phyloP scores from a whole-genome alignment of 1,140 invertebrate species.

The Apolygus lucorum region DNA sequence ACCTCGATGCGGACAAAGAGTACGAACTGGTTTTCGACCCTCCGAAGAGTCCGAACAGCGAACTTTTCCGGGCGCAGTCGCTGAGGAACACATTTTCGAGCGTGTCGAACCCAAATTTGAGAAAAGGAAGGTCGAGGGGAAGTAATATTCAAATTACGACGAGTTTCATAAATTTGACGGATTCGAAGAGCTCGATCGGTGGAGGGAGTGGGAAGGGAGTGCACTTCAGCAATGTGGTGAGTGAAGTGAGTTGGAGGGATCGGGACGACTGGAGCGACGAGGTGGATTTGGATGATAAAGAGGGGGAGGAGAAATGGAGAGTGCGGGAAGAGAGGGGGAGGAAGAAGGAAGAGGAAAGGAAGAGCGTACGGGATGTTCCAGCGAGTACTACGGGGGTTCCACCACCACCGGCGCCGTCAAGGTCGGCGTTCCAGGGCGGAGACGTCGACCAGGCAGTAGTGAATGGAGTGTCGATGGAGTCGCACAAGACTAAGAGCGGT shows the following conservation, averaged over 20 bases:
- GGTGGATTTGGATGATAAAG: constrained; percentile 26
- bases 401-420: constrained; percentile 1
- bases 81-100: constrained; percentile 30
- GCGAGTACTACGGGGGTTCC: not conserved
- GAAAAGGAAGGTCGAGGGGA: constrained; percentile 29
- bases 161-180: constrained; percentile 36
- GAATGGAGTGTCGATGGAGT: constrained; percentile 20
- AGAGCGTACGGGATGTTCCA: constrained; percentile 24
- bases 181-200: constrained; percentile 34
- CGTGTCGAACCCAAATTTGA: constrained; percentile 26
- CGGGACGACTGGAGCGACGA: constrained; percentile 32
- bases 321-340: constrained; percentile 28
- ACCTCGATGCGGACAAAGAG: constrained; percentile 35
- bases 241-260: constrained; percentile 57
- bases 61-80: constrained; percentile 30
- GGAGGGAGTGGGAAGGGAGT: constrained; percentile 44
- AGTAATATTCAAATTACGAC: constrained; percentile 36
- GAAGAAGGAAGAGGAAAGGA: constrained; percentile 32
- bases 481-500: constrained; percentile 37
- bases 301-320: constrained; percentile 25
- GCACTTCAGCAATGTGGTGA: constrained; percentile 60
- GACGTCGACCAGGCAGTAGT: not conserved
- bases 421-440: not conserved
- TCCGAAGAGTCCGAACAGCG: constrained; percentile 27
- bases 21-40: constrained; percentile 32